Evolutionary conservation across 1,140 invertebrate species (phyloP).

Genomic region (Cotesia glomerata): DNA sequence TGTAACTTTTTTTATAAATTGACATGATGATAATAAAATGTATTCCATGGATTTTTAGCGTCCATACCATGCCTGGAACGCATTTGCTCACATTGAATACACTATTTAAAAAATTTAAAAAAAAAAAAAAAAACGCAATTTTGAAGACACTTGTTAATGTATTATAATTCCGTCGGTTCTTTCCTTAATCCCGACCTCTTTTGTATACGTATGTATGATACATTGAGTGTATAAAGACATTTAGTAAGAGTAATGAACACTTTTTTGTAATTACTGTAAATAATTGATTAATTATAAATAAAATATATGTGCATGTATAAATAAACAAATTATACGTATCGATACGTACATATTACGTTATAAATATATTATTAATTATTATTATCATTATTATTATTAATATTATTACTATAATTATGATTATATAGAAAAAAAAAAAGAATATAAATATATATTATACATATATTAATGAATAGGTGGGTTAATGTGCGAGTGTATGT

Average conservation of each 20-base stretch:
- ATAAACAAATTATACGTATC: slow-evolving; percentile 39
- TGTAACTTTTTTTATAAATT: slow-evolving; percentile 1
- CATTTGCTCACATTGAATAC: slow-evolving; percentile 24
- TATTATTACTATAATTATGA: slow-evolving; percentile 38
- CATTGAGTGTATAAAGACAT: slow-evolving; percentile 55
- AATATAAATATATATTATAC: slow-evolving; percentile 21
- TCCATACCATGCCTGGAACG: slow-evolving; percentile 19
- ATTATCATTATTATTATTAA: not conserved
- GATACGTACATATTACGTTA: slow-evolving; percentile 32
- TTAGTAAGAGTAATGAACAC: slow-evolving; percentile 27
- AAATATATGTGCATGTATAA: slow-evolving; percentile 43
- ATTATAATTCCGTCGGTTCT: slow-evolving; percentile 48
- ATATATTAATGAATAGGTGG: slow-evolving; percentile 11
- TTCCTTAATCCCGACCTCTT: not conserved
- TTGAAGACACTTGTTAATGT: slow-evolving; percentile 40
- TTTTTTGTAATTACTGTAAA: slow-evolving; percentile 59
- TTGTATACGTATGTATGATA: slow-evolving; percentile 39
- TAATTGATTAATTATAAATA: slow-evolving; percentile 50
- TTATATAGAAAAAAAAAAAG: slow-evolving; percentile 43
- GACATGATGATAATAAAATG: not conserved
- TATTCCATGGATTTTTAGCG: slow-evolving; percentile 1
- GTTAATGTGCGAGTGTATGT: slow-evolving; percentile 5
- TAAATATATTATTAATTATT: too few species aligned
- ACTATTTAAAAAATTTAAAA: not conserved
- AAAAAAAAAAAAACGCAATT: not conserved